Conservation (phyloP, 1,140 invertebrate genomes). For the Drosophila willistoni region DNA sequence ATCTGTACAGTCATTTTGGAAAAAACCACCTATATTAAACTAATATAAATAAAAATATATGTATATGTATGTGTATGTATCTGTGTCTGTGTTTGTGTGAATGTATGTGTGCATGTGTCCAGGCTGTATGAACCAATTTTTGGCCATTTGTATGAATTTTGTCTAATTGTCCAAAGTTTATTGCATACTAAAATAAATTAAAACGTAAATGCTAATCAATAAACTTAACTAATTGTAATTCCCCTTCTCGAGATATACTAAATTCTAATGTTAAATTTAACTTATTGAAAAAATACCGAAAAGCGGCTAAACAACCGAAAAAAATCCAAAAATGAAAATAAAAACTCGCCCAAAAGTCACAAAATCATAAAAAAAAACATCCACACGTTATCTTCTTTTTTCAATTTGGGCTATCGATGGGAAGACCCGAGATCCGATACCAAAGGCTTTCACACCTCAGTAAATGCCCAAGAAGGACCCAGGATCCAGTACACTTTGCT, state of each 20-base stretch:
- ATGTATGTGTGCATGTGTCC: slow-evolving; percentile 25
- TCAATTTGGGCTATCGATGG: slow-evolving; percentile 16
- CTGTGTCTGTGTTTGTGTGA: slow-evolving; percentile 24
- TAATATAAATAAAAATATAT: slow-evolving; percentile 39
- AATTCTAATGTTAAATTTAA: slow-evolving; percentile 73
- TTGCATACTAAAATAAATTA: slow-evolving; percentile 31
- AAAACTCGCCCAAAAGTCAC: slow-evolving; percentile 57
- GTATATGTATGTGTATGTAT: not conserved
- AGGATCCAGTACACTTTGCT: not conserved
- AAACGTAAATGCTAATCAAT: slow-evolving; percentile 16
- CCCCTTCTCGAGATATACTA: slow-evolving; percentile 33
- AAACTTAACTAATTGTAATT: slow-evolving; percentile 44
- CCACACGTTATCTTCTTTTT: slow-evolving; percentile 13
- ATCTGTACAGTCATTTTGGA: slow-evolving; percentile 62
- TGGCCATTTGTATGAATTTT: slow-evolving; percentile 35
- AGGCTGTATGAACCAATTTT: slow-evolving; percentile 4
- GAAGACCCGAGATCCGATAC: slow-evolving; percentile 42
- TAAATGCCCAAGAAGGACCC: not conserved
- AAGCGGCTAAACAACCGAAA: too few relatives aligned
- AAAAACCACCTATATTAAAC: not conserved
- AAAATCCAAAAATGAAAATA: slow-evolving; percentile 44
- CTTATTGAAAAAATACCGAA: slow-evolving; percentile 57
- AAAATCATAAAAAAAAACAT: slow-evolving; percentile 36
- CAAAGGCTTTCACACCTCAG: slow-evolving; percentile 45
- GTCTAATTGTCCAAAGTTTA: slow-evolving; percentile 65